Base-by-base conservation (phyloP, 53 echinoderm and acorn worm genomes). In the Stichopus horrens region DNA sequence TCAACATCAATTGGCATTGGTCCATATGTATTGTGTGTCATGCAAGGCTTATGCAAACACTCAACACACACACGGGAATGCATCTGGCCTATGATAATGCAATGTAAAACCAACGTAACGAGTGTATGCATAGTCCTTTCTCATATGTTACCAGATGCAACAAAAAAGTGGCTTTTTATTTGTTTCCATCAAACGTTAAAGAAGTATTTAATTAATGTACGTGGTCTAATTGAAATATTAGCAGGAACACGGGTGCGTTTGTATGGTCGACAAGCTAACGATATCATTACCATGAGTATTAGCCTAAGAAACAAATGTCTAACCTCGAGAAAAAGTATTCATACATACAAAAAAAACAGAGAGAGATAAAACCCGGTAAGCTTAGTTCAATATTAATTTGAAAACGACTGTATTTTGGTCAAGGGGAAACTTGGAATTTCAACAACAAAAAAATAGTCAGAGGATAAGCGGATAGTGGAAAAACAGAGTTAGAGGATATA, bases 21-120 rank as follows among this genome's bases (percentile, higher is more conserved):
- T 55, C 18, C 79, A 54, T 79, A 55, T 79, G 55, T 53, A 79
- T 55, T 79, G 79, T 79, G 54, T 79, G 55, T 79, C 37, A 11
- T 79, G 52, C 53, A 79, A 16, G 79, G n/a, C 55, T 79, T 79
- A 19, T 79, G 79, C 79, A 79, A 79, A 79, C 55, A 79, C 79
- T 54, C 54, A 9, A 53, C 54, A 79, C 79, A 79, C 53, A 78
- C 9, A 52, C 75, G 37, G 37, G 37, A 13, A 63, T 63, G 7
- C 16, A 10, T 10, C 16, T 63, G 63, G 63, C 63, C 63, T 37
- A 37, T 37, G 63, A 63, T 63, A 63, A 63, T 16, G 63, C 16
- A 63, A 63, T 63, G 63, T 7, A 63, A 63, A 63, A 10, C 63
- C 10, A 63, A 9, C 14, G 63, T 63, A 63, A 10, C 10, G 16